These are phyloP conservation scores for Octomys mimax DNA, from an alignment of 2,797 vertebrate genomes.

Conservation along the genomic window DNA sequence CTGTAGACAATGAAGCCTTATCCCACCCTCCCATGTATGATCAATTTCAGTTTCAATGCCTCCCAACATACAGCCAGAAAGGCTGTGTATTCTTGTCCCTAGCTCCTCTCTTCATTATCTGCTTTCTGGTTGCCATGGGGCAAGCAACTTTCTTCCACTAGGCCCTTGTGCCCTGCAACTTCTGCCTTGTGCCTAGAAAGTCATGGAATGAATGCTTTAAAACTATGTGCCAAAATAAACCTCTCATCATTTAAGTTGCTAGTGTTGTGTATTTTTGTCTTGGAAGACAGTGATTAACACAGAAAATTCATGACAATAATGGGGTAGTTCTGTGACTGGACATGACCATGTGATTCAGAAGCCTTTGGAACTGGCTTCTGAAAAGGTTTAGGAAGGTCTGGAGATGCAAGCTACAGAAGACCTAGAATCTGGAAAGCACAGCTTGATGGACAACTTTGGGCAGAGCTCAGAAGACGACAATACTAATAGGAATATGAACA, in stretches of 20 bases:
- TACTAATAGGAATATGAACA: neutral
- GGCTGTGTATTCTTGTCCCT: neutral
- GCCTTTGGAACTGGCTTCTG: neutral
- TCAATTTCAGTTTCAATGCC: too few species aligned
- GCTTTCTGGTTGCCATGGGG: neutral
- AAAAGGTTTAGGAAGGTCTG: neutral
- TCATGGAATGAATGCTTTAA: neutral
- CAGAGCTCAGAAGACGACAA: neutral
- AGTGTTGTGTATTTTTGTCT: neutral
- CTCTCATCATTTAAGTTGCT: neutral
- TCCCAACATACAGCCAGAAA: neutral
- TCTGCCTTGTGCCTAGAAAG: neutral
- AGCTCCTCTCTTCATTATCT: neutral
- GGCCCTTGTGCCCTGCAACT: neutral
- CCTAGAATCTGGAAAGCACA: neutral
- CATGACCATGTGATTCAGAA: neutral
- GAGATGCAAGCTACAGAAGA: neutral
- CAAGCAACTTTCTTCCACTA: neutral
- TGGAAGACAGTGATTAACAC: neutral
- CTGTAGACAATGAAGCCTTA: too few species aligned
- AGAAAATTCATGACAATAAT: neutral
- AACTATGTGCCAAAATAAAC: neutral
- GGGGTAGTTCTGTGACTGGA: neutral
- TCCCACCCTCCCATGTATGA: too few species aligned
- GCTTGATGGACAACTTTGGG: neutral